Evolutionary conservation across 2,113 vertebrate genomes (phyloP), one percentile per base, ranked within the genome.

Genomic region (Eulemur macaco): DNA sequence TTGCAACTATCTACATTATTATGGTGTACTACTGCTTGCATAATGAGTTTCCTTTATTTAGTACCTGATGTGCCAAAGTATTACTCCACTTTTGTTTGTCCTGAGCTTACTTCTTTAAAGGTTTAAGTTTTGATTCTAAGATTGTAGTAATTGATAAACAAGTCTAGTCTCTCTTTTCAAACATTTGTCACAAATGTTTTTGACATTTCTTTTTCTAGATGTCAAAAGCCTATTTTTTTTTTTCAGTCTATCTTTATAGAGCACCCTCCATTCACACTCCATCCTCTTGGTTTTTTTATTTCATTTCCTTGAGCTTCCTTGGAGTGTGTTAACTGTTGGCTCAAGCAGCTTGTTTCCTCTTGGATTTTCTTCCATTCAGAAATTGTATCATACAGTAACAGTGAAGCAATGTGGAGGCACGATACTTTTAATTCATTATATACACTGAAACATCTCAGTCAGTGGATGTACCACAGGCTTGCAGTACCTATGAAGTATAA

Each of bases 201-300:
- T 63, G 50, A n/a, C 34, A 68, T 89, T 96, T 96, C 10, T 83
- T 77, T 91, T 88, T 45, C 45, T 34, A 77, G 52, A n/a, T 82
- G 23, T 77, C 25, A 93, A 29, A 94, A 74, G 18, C 2, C 8
- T 78, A 10, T 80, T 47, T 95, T 54, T 54, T 54, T 64, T 64
- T 94, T 94, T 68, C 8, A 84, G 18, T 77, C 25, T 29, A 56
- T 42, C 13, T 29, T 83, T 94, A 81, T 14, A 20, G 29, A 74
- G 29, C 74, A 20, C 14, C 37, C 9, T 89, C 34, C 37, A 78
- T 69, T 94, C 23, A 52, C 4, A n/a, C 0, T 3, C 25, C 29
- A 86, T 42, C 5, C 5, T 77, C 18, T 77, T 94, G 21, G 21
- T 74, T 83, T 73, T 93, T 71, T 87, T 91, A 63, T 76, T 20